Conservation (phyloP, 1,140 invertebrate species). For the Megalopta genalis region DNA sequence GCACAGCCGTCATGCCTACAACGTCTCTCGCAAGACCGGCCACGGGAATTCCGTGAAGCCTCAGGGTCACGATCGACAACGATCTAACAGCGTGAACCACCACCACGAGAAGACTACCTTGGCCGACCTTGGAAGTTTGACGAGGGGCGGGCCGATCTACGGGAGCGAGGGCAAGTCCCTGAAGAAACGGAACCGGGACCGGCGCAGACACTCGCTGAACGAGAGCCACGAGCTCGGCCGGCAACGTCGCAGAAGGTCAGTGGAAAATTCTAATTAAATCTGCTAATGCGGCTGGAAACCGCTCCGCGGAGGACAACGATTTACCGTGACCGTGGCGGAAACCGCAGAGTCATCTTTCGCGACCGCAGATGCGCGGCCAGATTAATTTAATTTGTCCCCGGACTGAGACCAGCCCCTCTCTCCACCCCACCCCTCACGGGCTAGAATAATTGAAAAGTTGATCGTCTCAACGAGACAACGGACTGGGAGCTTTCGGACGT, state of each 20-base stretch:
- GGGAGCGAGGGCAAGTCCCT: constrained; percentile 72
- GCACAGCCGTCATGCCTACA: constrained; percentile 63
- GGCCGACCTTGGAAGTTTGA: constrained; percentile 60
- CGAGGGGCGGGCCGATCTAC: constrained; percentile 70
- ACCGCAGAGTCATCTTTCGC: constrained; percentile 20
- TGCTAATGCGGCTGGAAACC: neutral
- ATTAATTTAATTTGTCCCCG: constrained; percentile 37
- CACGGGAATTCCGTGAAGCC: constrained; percentile 53
- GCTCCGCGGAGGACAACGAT: constrained; percentile 6
- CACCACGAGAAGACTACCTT: constrained; percentile 65
- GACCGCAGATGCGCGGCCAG: constrained; percentile 24
- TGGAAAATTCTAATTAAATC: constrained; percentile 27
- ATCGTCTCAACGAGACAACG: neutral
- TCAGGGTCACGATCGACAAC: constrained; percentile 58
- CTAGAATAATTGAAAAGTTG: constrained; percentile 6
- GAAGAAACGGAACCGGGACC: constrained; percentile 71
- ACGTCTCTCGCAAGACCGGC: constrained; percentile 59
- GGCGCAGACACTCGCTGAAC: constrained; percentile 73
- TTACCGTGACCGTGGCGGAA: constrained; percentile 21
- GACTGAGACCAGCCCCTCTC: neutral
- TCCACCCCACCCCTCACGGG: neutral
- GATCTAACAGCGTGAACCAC: constrained; percentile 62
- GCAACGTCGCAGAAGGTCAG: constrained; percentile 72
- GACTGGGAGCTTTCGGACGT: neutral
- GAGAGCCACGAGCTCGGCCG: constrained; percentile 67